These are phyloP conservation scores for Oligia strigilis DNA, from an alignment of 2,888 invertebrate genomes.

Conservation along the genomic window DNA sequence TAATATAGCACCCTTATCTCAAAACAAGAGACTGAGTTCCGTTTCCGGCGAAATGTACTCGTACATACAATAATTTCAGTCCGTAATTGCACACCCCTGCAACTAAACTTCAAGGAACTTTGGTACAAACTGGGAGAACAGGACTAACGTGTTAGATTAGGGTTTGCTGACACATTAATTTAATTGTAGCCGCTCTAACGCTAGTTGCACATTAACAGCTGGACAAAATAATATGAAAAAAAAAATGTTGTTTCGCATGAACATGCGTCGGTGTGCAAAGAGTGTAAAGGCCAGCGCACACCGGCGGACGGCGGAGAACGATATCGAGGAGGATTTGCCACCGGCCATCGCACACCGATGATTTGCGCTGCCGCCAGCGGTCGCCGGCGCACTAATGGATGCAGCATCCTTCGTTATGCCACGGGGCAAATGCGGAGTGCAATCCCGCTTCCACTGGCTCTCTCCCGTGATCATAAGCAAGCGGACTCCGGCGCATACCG, in stretches of 20 bases:
- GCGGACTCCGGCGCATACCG: too few relatives aligned
- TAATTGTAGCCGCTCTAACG: background rate
- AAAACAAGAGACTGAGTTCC: background rate
- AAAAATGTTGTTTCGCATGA: background rate
- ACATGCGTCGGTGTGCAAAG: background rate
- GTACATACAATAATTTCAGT: background rate
- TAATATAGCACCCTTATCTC: background rate
- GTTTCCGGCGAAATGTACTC: background rate
- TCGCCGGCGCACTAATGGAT: too few relatives aligned
- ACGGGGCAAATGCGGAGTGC: too few relatives aligned
- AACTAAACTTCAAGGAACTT: slow-evolving; percentile 7
- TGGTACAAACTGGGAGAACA: background rate
- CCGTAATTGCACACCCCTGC: background rate
- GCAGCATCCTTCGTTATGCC: too few relatives aligned
- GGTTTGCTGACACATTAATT: background rate
- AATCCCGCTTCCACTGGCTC: too few relatives aligned
- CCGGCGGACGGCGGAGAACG: too few relatives aligned
- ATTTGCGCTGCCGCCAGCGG: too few relatives aligned
- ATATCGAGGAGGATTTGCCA: too few relatives aligned
- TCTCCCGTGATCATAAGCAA: too few relatives aligned
- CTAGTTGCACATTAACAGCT: background rate
- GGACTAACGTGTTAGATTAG: background rate
- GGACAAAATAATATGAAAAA: too few relatives aligned
- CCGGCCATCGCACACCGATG: too few relatives aligned
- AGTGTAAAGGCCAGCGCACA: background rate